Evolutionary conservation across 2,113 vertebrate genomes (phyloP).

Genomic region (Cryptoleucopteryx plumbea): DNA sequence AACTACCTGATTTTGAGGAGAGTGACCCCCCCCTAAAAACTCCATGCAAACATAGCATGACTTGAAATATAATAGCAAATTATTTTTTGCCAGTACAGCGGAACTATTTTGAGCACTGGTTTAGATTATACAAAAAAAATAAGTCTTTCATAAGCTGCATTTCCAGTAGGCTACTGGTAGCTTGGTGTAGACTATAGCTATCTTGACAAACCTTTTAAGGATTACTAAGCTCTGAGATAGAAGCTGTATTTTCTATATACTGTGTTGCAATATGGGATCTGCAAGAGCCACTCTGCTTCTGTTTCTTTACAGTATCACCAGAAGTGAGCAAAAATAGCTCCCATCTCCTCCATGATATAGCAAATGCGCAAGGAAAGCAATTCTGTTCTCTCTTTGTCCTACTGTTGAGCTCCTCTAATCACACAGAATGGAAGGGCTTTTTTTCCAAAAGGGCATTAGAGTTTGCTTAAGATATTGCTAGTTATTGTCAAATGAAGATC

Average conservation of each 20-base stretch:
- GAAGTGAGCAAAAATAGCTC: constrained; percentile 7
- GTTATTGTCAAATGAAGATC: background rate
- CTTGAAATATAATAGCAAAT: background rate
- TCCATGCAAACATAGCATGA: background rate
- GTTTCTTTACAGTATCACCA: background rate
- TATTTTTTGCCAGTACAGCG: background rate
- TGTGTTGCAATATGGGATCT: background rate
- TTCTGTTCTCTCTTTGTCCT: background rate
- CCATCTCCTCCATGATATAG: background rate
- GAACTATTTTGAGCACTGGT: background rate
- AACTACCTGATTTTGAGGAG: background rate
- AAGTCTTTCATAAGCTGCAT: background rate
- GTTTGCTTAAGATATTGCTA: background rate
- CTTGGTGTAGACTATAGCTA: background rate
- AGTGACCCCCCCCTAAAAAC: background rate
- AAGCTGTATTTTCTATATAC: background rate
- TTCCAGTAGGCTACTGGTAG: background rate
- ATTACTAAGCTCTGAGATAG: background rate
- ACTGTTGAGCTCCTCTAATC: background rate
- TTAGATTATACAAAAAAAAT: background rate
- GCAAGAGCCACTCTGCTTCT: background rate
- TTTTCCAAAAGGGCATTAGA: background rate
- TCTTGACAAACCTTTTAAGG: background rate
- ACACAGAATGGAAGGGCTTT: background rate
- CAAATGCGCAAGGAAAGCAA: background rate